Base-by-base conservation (phyloP, 2,888 invertebrate genomes). In the Trachelus tabidus region DNA sequence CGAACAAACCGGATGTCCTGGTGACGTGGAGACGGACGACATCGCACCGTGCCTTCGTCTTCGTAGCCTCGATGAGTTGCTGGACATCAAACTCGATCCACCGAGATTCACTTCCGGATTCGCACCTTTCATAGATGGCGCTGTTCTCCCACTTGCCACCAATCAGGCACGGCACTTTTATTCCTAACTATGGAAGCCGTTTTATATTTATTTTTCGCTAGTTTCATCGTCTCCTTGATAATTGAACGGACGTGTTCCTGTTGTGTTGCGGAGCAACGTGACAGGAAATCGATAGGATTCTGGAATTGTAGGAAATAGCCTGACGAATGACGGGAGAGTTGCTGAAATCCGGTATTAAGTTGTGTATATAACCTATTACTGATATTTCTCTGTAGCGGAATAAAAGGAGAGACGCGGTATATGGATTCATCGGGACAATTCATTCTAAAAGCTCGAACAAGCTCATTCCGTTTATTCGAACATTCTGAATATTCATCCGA, bases 71-170 rank as follows among this genome's bases (percentile, higher is more conserved):
- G 93, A 94, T 33, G 95, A 96, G 83, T 92, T 97, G 79, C 93
- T 97, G 78, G 93, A 95, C 69, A 95, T 97, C 73, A 93, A 94
- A 85, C 93, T 97, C 77, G 96, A 97, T 87, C 95, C 96, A 56
- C 98, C 98, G 11, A 93, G 95, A 85, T 97, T 97, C 91, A 94
- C 98, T 77, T 95, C 97, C 68, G 97, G 97, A 34, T 98, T 98
- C 90, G 98, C 98, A n/a, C 98, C 98, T 3, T 98, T 98, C 90
- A 95, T 98, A 85, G 98, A 98, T 92, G 98, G 98, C 84, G 97
- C 97, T 35, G 96, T 97, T 82, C 94, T 97, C 84, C 94, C 91
- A 0, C 83, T 85, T 40, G 84, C 90, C 37, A 83, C 85, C 76
- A 84, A 82, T 77, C 90, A 88, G 88, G 91, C 90, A 73, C 23